These are phyloP conservation scores for Vanessa cardui DNA, from an alignment of 2,888 invertebrate genomes.

Conservation along the genomic window DNA sequence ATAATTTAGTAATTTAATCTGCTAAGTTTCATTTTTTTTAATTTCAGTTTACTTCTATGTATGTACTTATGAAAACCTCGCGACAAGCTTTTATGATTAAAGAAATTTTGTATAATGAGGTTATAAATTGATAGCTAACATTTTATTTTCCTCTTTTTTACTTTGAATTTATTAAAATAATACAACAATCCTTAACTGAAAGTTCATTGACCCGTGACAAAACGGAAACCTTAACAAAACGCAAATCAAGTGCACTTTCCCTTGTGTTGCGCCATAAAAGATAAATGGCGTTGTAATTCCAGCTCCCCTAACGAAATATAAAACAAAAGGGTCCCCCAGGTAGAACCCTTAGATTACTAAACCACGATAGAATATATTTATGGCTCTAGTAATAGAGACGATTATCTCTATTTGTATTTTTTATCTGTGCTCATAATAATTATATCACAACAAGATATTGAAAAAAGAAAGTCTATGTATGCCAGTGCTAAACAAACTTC, in stretches of 20 bases:
- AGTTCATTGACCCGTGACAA: conserved; percentile 33
- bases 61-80: too few relatives aligned
- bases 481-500: too few relatives aligned
- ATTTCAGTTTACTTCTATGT: too few relatives aligned
- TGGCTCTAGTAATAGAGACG: background rate
- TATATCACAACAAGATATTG: too few relatives aligned
- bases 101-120: too few relatives aligned
- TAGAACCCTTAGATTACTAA: conserved; percentile 18
- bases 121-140: too few relatives aligned
- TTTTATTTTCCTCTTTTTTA: too few relatives aligned
- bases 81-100: too few relatives aligned
- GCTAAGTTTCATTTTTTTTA: too few relatives aligned
- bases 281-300: conserved; percentile 42
- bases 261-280: conserved; percentile 38
- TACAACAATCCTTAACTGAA: background rate
- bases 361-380: conserved; percentile 16
- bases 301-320: conserved; percentile 51
- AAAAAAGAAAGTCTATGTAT: too few relatives aligned
- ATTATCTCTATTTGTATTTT: background rate
- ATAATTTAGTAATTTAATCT: too few relatives aligned
- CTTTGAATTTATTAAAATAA: too few relatives aligned
- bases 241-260: conserved; percentile 34
- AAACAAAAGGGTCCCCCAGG: conserved; percentile 38
- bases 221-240: conserved; percentile 28
- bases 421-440: background rate